These are phyloP conservation scores for Sarcophaga peregrina DNA, from an alignment of 1,140 invertebrate species.

Conservation along the genomic window DNA sequence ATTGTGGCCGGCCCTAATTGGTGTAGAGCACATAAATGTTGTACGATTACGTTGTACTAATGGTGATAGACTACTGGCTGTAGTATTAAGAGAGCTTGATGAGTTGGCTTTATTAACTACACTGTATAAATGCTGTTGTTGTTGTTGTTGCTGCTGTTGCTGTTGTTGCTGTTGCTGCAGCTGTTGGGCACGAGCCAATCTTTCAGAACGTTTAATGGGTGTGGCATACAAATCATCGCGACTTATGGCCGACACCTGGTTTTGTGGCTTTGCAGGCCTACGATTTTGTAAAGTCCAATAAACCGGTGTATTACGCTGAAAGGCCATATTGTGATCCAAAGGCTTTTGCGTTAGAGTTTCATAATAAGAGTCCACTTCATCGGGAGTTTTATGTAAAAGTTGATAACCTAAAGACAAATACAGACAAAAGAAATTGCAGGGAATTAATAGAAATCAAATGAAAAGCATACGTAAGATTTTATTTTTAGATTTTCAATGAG, in stretches of 20 bases:
- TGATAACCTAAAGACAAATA: constrained; percentile 57
- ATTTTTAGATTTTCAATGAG: neutral
- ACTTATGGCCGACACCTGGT: constrained; percentile 48
- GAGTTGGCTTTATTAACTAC: constrained; percentile 37
- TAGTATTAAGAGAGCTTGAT: constrained; percentile 62
- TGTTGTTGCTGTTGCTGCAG: constrained; percentile 38
- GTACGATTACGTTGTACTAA: constrained; percentile 71
- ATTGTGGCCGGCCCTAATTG: constrained; percentile 48
- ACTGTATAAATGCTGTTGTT: neutral
- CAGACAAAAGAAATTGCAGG: constrained; percentile 13
- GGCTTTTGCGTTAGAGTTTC: constrained; percentile 21
- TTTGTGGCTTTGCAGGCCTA: constrained; percentile 52
- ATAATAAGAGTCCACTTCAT: constrained; percentile 44
- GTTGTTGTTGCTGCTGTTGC: constrained; percentile 41
- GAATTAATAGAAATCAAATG: neutral
- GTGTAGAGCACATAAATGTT: constrained; percentile 72
- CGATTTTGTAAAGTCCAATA: constrained; percentile 67
- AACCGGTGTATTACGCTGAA: constrained; percentile 61
- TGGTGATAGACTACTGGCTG: constrained; percentile 70
- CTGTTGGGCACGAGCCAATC: constrained; percentile 55
- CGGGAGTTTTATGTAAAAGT: constrained; percentile 62
- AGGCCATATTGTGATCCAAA: constrained; percentile 40
- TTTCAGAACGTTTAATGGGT: constrained; percentile 60
- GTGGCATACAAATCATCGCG: constrained; percentile 65
- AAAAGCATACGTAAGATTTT: neutral